phyloP scores from a whole-genome alignment of 2,113 vertebrate species.

The Sialia sialis region DNA sequence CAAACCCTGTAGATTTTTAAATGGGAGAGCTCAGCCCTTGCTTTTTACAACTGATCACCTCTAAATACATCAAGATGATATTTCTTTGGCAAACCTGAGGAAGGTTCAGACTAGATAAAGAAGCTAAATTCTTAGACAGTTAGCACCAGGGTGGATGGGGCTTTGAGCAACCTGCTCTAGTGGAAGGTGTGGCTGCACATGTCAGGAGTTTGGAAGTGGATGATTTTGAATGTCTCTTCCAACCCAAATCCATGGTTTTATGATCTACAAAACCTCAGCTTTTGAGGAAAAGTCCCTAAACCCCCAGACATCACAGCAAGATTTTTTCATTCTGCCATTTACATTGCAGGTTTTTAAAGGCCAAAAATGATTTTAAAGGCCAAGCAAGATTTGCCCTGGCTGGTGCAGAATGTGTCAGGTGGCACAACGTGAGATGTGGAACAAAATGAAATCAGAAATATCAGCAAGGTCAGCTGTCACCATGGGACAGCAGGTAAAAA shows the following conservation, averaged over 20 bases:
- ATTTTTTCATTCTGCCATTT: background rate
- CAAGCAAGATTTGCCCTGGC: background rate
- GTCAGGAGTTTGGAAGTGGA: background rate
- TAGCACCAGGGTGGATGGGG: background rate
- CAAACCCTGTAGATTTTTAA: background rate
- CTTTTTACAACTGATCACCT: background rate
- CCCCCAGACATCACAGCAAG: background rate
- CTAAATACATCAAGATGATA: background rate
- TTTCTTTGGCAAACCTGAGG: background rate
- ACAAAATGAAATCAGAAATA: background rate
- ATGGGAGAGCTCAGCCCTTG: background rate
- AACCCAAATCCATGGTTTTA: background rate
- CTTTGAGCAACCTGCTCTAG: background rate
- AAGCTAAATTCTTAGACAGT: background rate
- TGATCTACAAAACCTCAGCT: background rate
- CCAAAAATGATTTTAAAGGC: background rate
- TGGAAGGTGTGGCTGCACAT: background rate
- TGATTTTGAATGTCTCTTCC: background rate
- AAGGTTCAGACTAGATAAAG: rapidly evolving
- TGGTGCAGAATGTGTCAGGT: background rate
- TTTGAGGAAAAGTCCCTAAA: background rate
- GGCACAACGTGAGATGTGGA: background rate
- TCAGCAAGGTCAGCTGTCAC: background rate
- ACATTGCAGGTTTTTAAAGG: background rate
- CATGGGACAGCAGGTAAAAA: background rate